These are phyloP conservation scores for Onychomys arenicola DNA, from an alignment of 2,797 vertebrate genomes.

Conservation along the genomic window DNA sequence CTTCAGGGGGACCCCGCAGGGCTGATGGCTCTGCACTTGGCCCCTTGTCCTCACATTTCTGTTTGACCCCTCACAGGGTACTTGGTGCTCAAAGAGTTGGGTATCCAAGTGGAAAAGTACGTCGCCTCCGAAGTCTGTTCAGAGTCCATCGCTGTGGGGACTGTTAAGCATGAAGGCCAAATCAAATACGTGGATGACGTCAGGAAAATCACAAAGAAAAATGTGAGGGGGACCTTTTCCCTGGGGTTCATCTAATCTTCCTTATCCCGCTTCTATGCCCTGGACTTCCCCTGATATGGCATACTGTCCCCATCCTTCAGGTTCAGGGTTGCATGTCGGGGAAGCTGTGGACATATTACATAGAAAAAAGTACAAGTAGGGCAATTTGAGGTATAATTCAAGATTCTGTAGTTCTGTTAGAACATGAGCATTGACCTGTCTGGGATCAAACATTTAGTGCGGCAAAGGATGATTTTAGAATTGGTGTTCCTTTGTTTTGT, in stretches of 20 bases:
- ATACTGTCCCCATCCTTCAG: fast-evolving
- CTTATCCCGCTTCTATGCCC: fast-evolving
- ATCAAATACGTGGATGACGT: conserved; percentile 96
- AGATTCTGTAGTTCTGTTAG: not conserved
- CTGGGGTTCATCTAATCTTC: not conserved
- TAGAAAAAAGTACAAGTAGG: no score
- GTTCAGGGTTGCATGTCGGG: no score
- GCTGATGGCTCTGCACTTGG: fast-evolving
- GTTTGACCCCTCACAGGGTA: conserved; percentile 88
- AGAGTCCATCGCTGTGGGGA: conserved; percentile 94
- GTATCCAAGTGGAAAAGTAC: conserved; percentile 96
- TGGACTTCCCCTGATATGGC: not conserved
- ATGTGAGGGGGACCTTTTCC: conserved; percentile 87
- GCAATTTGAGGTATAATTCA: not conserved
- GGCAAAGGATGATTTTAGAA: not conserved
- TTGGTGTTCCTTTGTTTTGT: no score
- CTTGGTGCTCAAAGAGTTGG: conserved; percentile 95
- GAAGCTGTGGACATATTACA: fast-evolving
- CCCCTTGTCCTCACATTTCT: not conserved
- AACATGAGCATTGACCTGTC: not conserved
- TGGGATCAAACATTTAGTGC: not conserved
- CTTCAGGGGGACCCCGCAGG: not conserved
- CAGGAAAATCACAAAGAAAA: conserved; percentile 94
- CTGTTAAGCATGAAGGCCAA: conserved; percentile 94
- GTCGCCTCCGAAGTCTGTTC: conserved; percentile 96